Conservation (phyloP, 2,113 vertebrate genomes). For the Syngnathus floridae region DNA sequence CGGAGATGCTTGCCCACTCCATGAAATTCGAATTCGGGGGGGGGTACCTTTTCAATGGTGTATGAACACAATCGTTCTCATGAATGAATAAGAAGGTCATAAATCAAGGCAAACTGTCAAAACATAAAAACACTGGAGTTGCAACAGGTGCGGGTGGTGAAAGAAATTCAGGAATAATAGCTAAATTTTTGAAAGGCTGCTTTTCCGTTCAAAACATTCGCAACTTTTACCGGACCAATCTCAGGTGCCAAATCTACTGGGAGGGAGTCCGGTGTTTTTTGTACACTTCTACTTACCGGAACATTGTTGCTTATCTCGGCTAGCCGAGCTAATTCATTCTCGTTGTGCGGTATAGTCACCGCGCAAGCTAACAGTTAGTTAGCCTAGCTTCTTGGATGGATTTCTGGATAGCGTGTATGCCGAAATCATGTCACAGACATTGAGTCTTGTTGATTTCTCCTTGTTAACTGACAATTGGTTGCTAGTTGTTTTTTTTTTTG, state of each 20-base stretch:
- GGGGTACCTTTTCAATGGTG: background rate
- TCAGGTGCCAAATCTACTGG: background rate
- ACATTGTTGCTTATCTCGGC: background rate
- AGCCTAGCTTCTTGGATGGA: background rate
- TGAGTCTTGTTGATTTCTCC: background rate
- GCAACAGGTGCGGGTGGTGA: background rate
- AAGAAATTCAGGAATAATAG: background rate
- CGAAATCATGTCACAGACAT: background rate
- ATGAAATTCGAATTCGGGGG: conserved; percentile 12
- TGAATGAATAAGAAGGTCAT: background rate
- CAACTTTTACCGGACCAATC: background rate
- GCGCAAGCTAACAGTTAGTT: background rate
- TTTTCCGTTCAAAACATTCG: background rate
- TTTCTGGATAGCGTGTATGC: no score
- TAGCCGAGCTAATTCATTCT: background rate
- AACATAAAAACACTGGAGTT: background rate
- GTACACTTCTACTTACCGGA: background rate
- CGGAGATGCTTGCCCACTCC: background rate
- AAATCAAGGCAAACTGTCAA: background rate
- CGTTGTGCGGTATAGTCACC: background rate
- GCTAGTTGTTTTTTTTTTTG: background rate
- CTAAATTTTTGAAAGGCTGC: background rate
- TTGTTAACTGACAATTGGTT: background rate
- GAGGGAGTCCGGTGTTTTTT: background rate
- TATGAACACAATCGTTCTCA: background rate